phyloP scores from a whole-genome alignment of 1,140 invertebrate species.

The Drosophila murphyi region DNA sequence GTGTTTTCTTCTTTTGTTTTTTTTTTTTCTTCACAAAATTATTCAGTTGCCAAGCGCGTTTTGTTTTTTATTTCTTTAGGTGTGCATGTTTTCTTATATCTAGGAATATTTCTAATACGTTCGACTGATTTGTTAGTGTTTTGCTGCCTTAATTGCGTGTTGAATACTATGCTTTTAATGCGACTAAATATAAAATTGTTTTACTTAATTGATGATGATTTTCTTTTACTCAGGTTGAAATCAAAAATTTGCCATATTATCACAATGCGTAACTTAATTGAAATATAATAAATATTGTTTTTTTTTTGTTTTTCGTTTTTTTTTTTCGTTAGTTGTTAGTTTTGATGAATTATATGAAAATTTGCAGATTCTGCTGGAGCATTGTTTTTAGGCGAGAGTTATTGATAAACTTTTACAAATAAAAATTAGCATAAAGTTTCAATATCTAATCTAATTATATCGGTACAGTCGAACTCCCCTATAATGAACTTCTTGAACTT shows the following conservation, averaged over 20 bases:
- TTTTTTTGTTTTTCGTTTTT: constrained; percentile 3
- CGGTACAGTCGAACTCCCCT: background rate
- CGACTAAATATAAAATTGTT: constrained; percentile 29
- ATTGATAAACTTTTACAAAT: constrained; percentile 19
- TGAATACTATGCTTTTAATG: too few relatives aligned
- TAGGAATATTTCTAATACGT: background rate
- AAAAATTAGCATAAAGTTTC: constrained; percentile 11
- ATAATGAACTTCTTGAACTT: background rate
- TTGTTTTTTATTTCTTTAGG: background rate
- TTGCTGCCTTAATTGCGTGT: too few relatives aligned
- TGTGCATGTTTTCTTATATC: constrained; percentile 1
- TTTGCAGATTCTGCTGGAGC: constrained; percentile 28
- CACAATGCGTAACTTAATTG: constrained; percentile 41
- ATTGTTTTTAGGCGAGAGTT: constrained; percentile 34
- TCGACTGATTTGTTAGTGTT: too few relatives aligned
- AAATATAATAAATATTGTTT: constrained; percentile 40
- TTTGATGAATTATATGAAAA: constrained; percentile 24
- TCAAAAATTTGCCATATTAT: constrained; percentile 37
- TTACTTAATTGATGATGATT: constrained; percentile 8
- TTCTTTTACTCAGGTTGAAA: constrained; percentile 21
- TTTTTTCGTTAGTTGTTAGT: constrained; percentile 22
- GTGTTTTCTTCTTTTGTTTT: constrained; percentile 4
- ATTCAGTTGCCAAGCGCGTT: constrained; percentile 8
- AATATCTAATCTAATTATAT: background rate
- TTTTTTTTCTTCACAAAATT: constrained; percentile 4